Evolutionary conservation across 64 coral and sea anemone species (phyloP).

Genomic region (Trachythela sp.): DNA sequence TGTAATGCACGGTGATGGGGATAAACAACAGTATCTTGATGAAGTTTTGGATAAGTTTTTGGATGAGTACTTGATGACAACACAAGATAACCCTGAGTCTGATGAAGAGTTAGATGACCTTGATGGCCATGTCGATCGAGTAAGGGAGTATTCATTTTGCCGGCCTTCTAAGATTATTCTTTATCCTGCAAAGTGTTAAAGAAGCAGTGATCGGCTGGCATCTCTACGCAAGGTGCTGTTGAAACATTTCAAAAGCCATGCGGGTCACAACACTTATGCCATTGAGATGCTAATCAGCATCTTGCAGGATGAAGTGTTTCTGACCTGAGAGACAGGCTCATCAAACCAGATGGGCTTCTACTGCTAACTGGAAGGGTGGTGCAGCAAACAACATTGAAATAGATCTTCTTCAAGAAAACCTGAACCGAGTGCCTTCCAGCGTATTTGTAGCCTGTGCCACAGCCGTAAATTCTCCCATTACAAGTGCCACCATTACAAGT

Average conservation of each 20-base stretch:
- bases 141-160: slow-evolving; percentile 30
- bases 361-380: slow-evolving; percentile 31
- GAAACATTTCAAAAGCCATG: slow-evolving; percentile 28
- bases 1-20: background rate
- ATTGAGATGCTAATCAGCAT: slow-evolving; percentile 49
- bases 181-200: background rate
- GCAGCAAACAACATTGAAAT: slow-evolving; percentile 29
- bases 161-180: slow-evolving; percentile 18
- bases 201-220: slow-evolving; percentile 29
- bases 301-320: slow-evolving; percentile 31
- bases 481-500: too few relatives aligned
- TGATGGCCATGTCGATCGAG: background rate
- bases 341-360: too few relatives aligned
- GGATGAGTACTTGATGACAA: background rate
- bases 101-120: background rate
- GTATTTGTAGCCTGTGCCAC: too few relatives aligned
- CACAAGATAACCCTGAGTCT: background rate
- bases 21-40: background rate
- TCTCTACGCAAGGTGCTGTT: slow-evolving; percentile 24
- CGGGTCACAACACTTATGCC: slow-evolving; percentile 33
- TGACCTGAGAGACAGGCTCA: slow-evolving; percentile 10
- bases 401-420: too few relatives aligned
- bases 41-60: slow-evolving; percentile 20
- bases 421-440: background rate
- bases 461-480: too few relatives aligned